Percentiles rank a stretch among this genome's conserved stretches.
Evolutionary conservation across 2,797 vertebrate species (phyloP).

Genomic region (Chloroceryle amazona): DNA sequence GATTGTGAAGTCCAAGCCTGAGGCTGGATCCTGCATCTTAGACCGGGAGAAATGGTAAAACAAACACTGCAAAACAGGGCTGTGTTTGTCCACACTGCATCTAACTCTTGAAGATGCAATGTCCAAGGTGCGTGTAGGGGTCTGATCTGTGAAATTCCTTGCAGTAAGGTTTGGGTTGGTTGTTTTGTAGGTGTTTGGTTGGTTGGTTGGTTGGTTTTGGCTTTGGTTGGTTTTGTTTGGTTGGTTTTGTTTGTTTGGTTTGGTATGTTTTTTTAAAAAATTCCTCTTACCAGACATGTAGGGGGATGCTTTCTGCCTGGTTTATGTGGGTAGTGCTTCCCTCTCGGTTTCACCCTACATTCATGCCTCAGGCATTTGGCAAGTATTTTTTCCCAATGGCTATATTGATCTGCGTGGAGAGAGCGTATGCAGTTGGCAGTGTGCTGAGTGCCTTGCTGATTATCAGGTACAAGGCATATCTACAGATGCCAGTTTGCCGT

Average conservation of each 20-base stretch:
- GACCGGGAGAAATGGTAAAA: neutral
- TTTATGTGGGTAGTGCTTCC: neutral
- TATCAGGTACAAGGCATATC: constrained; percentile 3
- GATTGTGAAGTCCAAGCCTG: neutral
- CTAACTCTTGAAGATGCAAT: neutral
- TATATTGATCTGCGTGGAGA: constrained; percentile 49
- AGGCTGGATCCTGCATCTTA: neutral
- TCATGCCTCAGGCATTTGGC: neutral
- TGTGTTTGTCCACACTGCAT: neutral
- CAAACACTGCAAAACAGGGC: neutral
- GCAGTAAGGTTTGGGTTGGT: neutral
- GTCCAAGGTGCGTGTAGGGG: neutral
- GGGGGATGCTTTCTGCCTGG: neutral
- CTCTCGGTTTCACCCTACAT: constrained; percentile 4
- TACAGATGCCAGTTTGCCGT: neutral
- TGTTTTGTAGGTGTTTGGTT: too few species aligned
- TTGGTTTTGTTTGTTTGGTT: too few species aligned
- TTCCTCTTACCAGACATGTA: neutral
- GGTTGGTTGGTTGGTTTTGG: too few species aligned
- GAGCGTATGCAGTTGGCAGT: neutral
- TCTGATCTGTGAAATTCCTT: neutral
- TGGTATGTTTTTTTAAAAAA: accelerated
- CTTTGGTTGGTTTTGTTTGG: too few species aligned
- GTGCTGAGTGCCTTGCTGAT: constrained; percentile 21
- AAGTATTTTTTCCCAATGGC: constrained; percentile 26